Evolutionary conservation across 2,113 vertebrate genomes (phyloP), one percentile per base, ranked within the genome.

Genomic region (Oryctolagus cuniculus): DNA sequence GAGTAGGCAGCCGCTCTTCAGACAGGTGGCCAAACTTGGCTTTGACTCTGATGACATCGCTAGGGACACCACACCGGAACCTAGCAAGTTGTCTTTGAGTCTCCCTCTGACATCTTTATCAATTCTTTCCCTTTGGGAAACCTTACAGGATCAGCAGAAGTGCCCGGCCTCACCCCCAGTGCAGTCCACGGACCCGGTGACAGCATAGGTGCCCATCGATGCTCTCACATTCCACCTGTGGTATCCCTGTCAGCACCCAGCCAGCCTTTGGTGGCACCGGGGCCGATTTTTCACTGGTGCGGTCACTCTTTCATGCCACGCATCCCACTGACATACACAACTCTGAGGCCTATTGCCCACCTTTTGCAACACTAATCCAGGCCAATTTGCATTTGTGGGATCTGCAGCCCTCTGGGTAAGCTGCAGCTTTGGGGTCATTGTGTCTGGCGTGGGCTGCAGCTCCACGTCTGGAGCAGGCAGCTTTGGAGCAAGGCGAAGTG

Each of bases 371-470:
- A 89, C 96, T 94, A 74, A 93, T 49, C 90, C 98, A 3, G 92
- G 98, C 89, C 95, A 98, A 0, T 99, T 99, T 36, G 3, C 96
- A 2, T 99, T 99, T 0, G 98, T 98, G 69, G 91, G 81, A 0
- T 73, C 69, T 0, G 69, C 36, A 6, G 24, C 51, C 38, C 15
- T 10, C 5, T 1, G 9, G 38, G 51, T 10, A 49, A 78, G 72
- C 53, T 38, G 73, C 31, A 44, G 38, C 36, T 84, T 77, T 77
- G 73, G 55, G 64, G n/a, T 85, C 55, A 72, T 8, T 79, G 53
- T n/a, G 13, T 11, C 22, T 53, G 19, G 6, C 25, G 19, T 25
- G 38, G 38, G 55, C 15, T 25, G 36, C 21, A 51, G 72, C 38
- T 53, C 27, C n/a, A 2, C 21, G 38, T 72, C 36, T 44, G n/a